These are phyloP conservation scores for Drosophila setosimentum DNA, from an alignment of 2,888 invertebrate genomes.

Conservation along the genomic window DNA sequence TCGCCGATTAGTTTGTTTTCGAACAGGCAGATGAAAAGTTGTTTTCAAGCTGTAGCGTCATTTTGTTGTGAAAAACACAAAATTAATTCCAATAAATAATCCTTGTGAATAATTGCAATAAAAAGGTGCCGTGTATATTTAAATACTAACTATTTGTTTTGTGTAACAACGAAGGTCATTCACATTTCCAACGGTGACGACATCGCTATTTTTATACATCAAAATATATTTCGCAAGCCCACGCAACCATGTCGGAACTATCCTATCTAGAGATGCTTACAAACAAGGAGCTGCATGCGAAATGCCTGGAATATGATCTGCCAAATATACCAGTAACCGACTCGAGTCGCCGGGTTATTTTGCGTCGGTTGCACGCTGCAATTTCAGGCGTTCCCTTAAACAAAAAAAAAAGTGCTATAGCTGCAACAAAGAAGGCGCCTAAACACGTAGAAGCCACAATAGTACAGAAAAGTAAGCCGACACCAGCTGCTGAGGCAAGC, in stretches of 20 bases:
- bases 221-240: slow-evolving; percentile 41
- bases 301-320: slow-evolving; percentile 79
- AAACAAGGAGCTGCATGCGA: slow-evolving; percentile 78
- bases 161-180: slow-evolving; percentile 13
- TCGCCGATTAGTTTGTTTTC: slow-evolving; percentile 17
- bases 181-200: slow-evolving; percentile 49
- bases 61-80: neutral
- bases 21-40: slow-evolving; percentile 9
- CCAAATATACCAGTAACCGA: slow-evolving; percentile 84
- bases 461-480: slow-evolving; percentile 68
- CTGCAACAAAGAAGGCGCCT: slow-evolving; percentile 50
- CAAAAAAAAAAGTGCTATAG: slow-evolving; percentile 38
- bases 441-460: slow-evolving; percentile 75
- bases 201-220: slow-evolving; percentile 58
- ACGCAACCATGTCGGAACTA: slow-evolving; percentile 62
- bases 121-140: neutral
- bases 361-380: slow-evolving; percentile 72
- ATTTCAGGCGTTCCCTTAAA: slow-evolving; percentile 67
- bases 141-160: neutral
- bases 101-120: neutral
- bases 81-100: neutral
- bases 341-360: slow-evolving; percentile 80
- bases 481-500: slow-evolving; percentile 52
- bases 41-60: neutral
- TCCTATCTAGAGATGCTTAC: slow-evolving; percentile 73